These are phyloP conservation scores for Vanessa atalanta DNA, from an alignment of 1,140 invertebrate genomes.

Conservation along the genomic window DNA sequence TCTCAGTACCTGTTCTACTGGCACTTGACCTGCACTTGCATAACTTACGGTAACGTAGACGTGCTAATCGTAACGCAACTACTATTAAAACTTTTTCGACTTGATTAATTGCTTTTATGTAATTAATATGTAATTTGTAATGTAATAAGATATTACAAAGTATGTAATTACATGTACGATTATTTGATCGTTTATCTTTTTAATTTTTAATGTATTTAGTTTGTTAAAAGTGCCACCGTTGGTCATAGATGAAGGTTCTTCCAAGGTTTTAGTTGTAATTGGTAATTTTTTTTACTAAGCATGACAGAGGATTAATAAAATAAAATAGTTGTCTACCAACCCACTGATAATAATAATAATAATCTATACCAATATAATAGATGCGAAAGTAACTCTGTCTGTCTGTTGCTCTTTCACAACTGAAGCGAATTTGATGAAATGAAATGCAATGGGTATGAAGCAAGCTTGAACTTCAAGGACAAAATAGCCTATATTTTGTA, in stretches of 20 bases:
- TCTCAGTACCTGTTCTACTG: constrained; percentile 5
- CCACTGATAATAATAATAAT: too few species aligned
- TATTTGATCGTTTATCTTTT: neutral
- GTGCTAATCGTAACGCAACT: neutral
- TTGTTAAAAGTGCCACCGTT: neutral
- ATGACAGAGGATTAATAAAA: too few species aligned
- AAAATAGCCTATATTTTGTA: too few species aligned
- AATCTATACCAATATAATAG: too few species aligned
- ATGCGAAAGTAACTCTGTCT: too few species aligned
- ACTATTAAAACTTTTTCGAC: neutral
- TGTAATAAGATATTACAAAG: neutral
- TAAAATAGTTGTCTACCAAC: too few species aligned
- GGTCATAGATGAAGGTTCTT: too few species aligned
- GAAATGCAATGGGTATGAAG: too few species aligned
- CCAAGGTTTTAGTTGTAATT: neutral
- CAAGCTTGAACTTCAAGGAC: too few species aligned
- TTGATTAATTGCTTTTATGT: constrained; percentile 4
- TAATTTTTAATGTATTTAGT: neutral
- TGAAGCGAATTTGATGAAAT: too few species aligned
- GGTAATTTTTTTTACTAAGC: too few species aligned
- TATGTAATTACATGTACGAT: neutral
- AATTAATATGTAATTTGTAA: constrained; percentile 11
- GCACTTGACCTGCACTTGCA: constrained; percentile 1
- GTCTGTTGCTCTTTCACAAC: too few species aligned
- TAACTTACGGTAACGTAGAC: neutral